Percentiles rank a stretch among this genome's conserved stretches.
These are phyloP conservation scores for Zingel zingel DNA, from an alignment of 2,113 vertebrate genomes.

Conservation along the genomic window DNA sequence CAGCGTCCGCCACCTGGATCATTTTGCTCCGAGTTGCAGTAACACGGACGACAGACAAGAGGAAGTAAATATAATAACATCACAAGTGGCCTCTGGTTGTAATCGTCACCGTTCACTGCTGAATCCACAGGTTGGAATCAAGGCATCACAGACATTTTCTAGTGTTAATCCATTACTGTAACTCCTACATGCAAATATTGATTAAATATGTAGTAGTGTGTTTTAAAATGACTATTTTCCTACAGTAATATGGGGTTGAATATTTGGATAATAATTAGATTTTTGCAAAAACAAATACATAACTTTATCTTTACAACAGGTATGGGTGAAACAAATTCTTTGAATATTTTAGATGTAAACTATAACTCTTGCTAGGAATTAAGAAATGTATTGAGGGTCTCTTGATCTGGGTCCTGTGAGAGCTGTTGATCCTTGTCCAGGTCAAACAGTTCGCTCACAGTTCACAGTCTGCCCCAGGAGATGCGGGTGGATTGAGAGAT, in stretches of 20 bases:
- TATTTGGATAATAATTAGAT: too few species aligned
- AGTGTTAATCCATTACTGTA: background rate
- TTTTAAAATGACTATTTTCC: background rate
- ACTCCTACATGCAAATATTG: background rate
- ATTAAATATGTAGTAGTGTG: too few species aligned
- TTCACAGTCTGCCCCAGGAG: constrained; percentile 54
- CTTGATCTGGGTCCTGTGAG: background rate
- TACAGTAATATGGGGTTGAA: background rate
- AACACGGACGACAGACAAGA: constrained; percentile 33
- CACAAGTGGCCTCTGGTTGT: constrained; percentile 3
- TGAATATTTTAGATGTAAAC: background rate
- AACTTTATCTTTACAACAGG: background rate
- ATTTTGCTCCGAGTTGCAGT: constrained; percentile 36
- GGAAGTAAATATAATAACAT: constrained; percentile 48
- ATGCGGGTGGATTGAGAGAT: constrained; percentile 64
- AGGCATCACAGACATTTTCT: background rate
- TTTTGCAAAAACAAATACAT: too few species aligned
- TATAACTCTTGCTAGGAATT: too few species aligned
- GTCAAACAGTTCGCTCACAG: constrained; percentile 49
- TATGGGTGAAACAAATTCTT: background rate
- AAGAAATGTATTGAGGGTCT: background rate
- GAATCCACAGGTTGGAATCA: background rate
- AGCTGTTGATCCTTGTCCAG: constrained; percentile 37
- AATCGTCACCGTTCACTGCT: constrained; percentile 12
- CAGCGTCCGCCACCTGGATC: constrained; percentile 51